Percentiles rank a stretch among this genome's conserved stretches.
Conservation (phyloP, 2,888 invertebrate genomes). For the Sarcophaga variegata region DNA sequence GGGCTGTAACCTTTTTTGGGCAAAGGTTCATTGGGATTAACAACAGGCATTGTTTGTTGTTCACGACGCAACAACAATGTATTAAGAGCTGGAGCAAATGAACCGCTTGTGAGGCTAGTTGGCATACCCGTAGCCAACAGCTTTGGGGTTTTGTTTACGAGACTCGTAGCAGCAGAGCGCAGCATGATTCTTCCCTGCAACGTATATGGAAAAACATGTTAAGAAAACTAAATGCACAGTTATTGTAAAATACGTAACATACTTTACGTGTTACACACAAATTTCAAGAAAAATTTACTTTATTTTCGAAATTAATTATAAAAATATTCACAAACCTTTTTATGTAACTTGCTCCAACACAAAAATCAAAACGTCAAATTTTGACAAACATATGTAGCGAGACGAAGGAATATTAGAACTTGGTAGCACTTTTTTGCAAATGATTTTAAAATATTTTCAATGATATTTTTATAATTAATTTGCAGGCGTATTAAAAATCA, state of each 20-base stretch:
- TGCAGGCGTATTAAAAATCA: too few relatives aligned
- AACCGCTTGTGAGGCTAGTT: constrained; percentile 57
- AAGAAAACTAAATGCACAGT: background rate
- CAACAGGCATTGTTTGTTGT: constrained; percentile 80
- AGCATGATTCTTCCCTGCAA: constrained; percentile 72
- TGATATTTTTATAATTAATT: too few relatives aligned
- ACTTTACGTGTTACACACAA: constrained; percentile 31
- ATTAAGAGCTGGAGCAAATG: constrained; percentile 70
- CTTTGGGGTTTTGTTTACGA: constrained; percentile 74
- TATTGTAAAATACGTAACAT: background rate
- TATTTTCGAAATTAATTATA: constrained; percentile 66
- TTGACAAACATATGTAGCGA: constrained; percentile 62
- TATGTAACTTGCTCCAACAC: constrained; percentile 74
- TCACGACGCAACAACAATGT: constrained; percentile 70
- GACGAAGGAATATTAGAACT: background rate
- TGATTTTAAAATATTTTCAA: too few relatives aligned
- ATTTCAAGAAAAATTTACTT: background rate
- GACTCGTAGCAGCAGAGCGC: constrained; percentile 75
- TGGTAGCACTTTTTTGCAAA: constrained; percentile 22
- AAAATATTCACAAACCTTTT: constrained; percentile 72
- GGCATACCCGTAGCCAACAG: constrained; percentile 69
- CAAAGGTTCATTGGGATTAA: constrained; percentile 80
- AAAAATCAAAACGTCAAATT: constrained; percentile 66
- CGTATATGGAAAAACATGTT: background rate
- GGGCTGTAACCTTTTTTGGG: constrained; percentile 83